A percentile compares a stretch with the other conserved stretches of the same genome.
phyloP scores from a whole-genome alignment of 2,113 vertebrate genomes.

The Hepsetus odoe region DNA sequence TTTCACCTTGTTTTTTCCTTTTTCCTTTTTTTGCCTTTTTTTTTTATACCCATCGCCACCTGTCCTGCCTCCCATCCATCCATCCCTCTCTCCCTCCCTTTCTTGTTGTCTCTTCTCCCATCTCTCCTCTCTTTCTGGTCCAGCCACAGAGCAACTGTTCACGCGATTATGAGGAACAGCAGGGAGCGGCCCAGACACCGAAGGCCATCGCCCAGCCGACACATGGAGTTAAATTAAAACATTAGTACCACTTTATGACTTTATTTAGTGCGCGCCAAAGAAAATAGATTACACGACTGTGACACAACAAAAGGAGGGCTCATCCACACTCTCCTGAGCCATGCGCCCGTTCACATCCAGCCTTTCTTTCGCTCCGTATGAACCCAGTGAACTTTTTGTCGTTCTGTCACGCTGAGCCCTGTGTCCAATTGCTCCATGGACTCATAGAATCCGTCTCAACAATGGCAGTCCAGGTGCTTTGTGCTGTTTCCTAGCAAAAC shows the following conservation, averaged over 20 bases:
- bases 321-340: constrained; percentile 63
- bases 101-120: constrained; percentile 48
- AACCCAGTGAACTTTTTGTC: constrained; percentile 46
- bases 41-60: constrained; percentile 41
- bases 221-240: constrained; percentile 78
- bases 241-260: constrained; percentile 81
- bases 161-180: constrained; percentile 64
- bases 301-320: constrained; percentile 68
- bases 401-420: constrained; percentile 19
- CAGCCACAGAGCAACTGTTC: constrained; percentile 59
- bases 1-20: constrained; percentile 29
- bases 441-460: constrained; percentile 3
- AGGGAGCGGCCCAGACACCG: constrained; percentile 57
- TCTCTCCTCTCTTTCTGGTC: constrained; percentile 54
- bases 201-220: constrained; percentile 66
- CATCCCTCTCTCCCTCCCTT: constrained; percentile 10
- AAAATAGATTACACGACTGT: constrained; percentile 74
- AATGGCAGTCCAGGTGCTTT: constrained; percentile 22
- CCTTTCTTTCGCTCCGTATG: constrained; percentile 38
- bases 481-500: not conserved
- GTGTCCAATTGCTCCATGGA: constrained; percentile 19
- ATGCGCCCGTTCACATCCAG: constrained; percentile 52
- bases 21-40: not conserved
- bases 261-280: constrained; percentile 76
- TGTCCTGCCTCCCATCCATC: constrained; percentile 41